A percentile compares a stretch with the other conserved stretches of the same genome.
These are phyloP conservation scores for Sylvia borin DNA, from an alignment of 2,797 vertebrate genomes.

Conservation along the genomic window DNA sequence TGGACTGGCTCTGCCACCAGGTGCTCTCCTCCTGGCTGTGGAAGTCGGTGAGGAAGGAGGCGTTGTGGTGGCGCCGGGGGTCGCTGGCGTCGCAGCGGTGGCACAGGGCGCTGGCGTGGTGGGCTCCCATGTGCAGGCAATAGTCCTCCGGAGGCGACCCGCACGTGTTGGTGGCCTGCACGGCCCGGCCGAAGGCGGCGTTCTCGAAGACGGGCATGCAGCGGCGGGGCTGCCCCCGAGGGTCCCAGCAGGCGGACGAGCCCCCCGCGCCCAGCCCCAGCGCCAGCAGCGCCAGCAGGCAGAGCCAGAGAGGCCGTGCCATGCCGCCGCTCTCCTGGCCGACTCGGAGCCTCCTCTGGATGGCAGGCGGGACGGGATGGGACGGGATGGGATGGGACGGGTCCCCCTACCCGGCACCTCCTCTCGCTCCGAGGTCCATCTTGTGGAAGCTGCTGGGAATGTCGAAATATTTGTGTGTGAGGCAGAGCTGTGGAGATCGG, in stretches of 20 bases:
- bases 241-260: conserved; percentile 84
- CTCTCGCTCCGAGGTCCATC: conserved; percentile 68
- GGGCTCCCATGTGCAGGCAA: conserved; percentile 87
- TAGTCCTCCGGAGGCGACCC: conserved; percentile 88
- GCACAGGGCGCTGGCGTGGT: conserved; percentile 78
- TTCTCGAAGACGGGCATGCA: conserved; percentile 94
- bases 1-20: conserved; percentile 98
- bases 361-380: background rate
- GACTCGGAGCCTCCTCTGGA: conserved; percentile 2
- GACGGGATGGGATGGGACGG: background rate
- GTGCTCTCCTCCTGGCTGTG: conserved; percentile 89
- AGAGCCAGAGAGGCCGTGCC: conserved; percentile 15
- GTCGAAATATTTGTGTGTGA: background rate
- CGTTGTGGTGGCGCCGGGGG: conserved; percentile 79
- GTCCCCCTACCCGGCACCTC: conserved; percentile 18
- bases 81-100: conserved; percentile 80
- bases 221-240: conserved; percentile 74
- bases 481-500: rapidly evolving
- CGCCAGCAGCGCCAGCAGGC: conserved; percentile 38
- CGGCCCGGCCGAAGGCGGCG: conserved; percentile 82
- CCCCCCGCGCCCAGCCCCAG: conserved; percentile 33
- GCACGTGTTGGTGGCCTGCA: conserved; percentile 83
- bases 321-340: background rate
- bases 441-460: conserved; percentile 71
- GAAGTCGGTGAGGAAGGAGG: conserved; percentile 90